Conservation (phyloP, 1,140 invertebrate genomes). For the Tribolium castaneum region DNA sequence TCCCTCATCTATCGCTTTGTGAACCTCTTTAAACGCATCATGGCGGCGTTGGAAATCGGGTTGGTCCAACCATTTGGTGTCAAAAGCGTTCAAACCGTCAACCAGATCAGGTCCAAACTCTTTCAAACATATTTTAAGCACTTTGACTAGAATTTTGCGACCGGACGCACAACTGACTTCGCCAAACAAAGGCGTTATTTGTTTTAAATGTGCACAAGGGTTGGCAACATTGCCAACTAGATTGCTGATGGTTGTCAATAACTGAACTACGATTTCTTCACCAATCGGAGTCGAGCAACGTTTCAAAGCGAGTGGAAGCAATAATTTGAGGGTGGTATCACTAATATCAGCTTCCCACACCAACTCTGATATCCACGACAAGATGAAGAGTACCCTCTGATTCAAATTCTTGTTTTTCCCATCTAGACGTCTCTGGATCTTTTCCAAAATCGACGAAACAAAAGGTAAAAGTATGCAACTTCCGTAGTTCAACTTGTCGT, state of each 20-base stretch:
- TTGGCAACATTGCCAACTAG: constrained; percentile 76
- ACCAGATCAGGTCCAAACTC: constrained; percentile 65
- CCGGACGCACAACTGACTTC: constrained; percentile 69
- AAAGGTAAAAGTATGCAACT: constrained; percentile 80
- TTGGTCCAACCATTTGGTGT: constrained; percentile 88
- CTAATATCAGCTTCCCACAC: constrained; percentile 75
- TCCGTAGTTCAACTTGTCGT: constrained; percentile 75
- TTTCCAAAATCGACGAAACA: constrained; percentile 76
- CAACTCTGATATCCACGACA: constrained; percentile 82
- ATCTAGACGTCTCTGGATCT: constrained; percentile 74
- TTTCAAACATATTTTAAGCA: constrained; percentile 62
- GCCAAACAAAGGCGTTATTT: constrained; percentile 75
- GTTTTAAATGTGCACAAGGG: constrained; percentile 74
- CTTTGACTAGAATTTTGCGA: constrained; percentile 73
- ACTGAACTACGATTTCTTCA: constrained; percentile 73
- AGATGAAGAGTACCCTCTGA: constrained; percentile 79
- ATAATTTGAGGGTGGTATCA: constrained; percentile 74
- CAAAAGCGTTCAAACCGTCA: constrained; percentile 85
- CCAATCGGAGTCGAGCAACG: constrained; percentile 65
- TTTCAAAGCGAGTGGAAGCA: constrained; percentile 80
- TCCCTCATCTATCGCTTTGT: constrained; percentile 68
- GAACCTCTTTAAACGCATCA: constrained; percentile 77
- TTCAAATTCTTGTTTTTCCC: constrained; percentile 71
- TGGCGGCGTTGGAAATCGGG: constrained; percentile 89
- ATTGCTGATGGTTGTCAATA: constrained; percentile 79